Evolutionary conservation across 2,113 vertebrate species (phyloP).

Genomic region (Echinops telfairi): DNA sequence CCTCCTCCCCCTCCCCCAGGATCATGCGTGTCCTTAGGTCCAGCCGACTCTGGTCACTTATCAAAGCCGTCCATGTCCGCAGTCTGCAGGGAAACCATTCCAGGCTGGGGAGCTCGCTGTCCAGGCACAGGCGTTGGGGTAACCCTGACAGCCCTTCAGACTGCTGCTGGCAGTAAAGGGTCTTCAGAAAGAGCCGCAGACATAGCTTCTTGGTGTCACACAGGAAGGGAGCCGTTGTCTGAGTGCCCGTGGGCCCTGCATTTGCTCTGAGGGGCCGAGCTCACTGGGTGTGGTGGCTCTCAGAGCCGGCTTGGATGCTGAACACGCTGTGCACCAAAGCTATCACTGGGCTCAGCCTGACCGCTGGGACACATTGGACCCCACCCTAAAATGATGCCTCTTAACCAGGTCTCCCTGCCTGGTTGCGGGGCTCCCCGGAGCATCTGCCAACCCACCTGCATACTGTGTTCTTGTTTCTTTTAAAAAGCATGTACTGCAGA

Average conservation of each 20-base stretch:
- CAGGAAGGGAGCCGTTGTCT: slow-evolving; percentile 52
- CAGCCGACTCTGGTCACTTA: slow-evolving; percentile 79
- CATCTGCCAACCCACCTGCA: slow-evolving; percentile 52
- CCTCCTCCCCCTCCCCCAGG: slow-evolving; percentile 68
- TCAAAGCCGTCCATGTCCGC: slow-evolving; percentile 73
- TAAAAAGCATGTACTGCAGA: slow-evolving; percentile 21
- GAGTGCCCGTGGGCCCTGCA: slow-evolving; percentile 57
- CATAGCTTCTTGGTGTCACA: slow-evolving; percentile 75
- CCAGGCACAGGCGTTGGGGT: slow-evolving; percentile 72
- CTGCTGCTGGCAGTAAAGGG: slow-evolving; percentile 81
- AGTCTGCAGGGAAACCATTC: slow-evolving; percentile 78
- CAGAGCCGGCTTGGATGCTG: slow-evolving; percentile 46
- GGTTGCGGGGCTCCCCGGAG: slow-evolving; percentile 61
- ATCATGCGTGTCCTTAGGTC: slow-evolving; percentile 75
- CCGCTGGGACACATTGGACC: not conserved
- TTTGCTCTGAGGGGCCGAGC: slow-evolving; percentile 62
- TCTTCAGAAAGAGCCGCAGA: slow-evolving; percentile 81
- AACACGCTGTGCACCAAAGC: slow-evolving; percentile 59
- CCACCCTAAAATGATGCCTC: slow-evolving; percentile 49
- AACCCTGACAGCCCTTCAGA: slow-evolving; percentile 71
- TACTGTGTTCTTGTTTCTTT: slow-evolving; percentile 66
- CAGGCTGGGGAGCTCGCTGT: slow-evolving; percentile 65
- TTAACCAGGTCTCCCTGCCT: slow-evolving; percentile 63
- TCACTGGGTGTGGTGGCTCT: slow-evolving; percentile 68
- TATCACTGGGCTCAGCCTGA: slow-evolving; percentile 63